Conservation (phyloP, 2,797 vertebrate species). For the Microcaecilia unicolor region DNA sequence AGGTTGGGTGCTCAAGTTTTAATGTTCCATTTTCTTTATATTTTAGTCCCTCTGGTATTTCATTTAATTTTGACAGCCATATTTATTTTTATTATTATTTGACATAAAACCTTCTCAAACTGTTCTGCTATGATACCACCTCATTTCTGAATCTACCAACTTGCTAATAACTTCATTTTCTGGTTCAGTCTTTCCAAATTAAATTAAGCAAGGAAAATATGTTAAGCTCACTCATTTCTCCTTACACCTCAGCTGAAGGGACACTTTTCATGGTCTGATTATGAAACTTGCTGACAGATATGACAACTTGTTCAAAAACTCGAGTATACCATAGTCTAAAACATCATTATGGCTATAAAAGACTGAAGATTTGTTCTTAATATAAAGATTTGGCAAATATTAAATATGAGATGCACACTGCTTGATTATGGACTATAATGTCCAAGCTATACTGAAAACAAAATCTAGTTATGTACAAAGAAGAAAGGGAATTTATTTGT, state of each 20-base stretch:
- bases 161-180: constrained; percentile 76
- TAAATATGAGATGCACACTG: too few relatives aligned
- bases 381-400: too few relatives aligned
- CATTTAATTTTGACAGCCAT: constrained; percentile 56
- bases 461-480: too few relatives aligned
- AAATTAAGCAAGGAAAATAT: constrained; percentile 59
- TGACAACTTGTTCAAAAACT: constrained; percentile 54
- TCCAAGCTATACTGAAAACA: too few relatives aligned
- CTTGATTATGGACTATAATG: too few relatives aligned
- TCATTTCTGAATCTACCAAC: constrained; percentile 44
- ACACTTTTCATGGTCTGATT: constrained; percentile 50
- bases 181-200: constrained; percentile 71
- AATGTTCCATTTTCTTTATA: constrained; percentile 29
- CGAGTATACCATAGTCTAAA: constrained; percentile 56
- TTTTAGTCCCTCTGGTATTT: constrained; percentile 37
- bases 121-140: constrained; percentile 50
- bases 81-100: constrained; percentile 61
- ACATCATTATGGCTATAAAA: constrained; percentile 49
- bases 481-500: too few relatives aligned
- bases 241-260: constrained; percentile 62
- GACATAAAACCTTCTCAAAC: constrained; percentile 64
- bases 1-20: constrained; percentile 2
- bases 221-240: constrained; percentile 57
- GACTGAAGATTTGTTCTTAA: constrained; percentile 44
- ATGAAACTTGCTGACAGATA: constrained; percentile 55